These are phyloP conservation scores for Mus spicilegus DNA, from an alignment of 2,113 vertebrate species.

Conservation along the genomic window DNA sequence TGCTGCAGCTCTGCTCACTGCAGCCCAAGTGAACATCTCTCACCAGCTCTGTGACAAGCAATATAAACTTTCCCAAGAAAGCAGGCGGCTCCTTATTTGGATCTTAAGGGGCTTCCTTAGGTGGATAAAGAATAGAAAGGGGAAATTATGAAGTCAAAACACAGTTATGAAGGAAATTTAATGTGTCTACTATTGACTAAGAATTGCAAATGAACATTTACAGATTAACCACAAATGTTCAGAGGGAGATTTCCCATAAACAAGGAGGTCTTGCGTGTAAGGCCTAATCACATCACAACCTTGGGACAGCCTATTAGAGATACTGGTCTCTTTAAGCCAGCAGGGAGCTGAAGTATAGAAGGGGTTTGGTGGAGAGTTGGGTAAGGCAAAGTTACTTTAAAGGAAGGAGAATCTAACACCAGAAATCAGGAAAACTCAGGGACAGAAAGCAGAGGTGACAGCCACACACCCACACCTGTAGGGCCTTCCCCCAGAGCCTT, in stretches of 20 bases:
- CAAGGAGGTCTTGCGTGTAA: background rate
- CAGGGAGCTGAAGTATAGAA: background rate
- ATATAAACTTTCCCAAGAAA: background rate
- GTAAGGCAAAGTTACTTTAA: accelerated
- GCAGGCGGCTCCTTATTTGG: background rate
- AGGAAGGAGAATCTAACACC: background rate
- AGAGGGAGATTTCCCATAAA: background rate
- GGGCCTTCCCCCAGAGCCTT: background rate
- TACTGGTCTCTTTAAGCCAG: background rate
- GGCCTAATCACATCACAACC: background rate
- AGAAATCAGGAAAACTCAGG: background rate
- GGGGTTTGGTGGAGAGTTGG: background rate
- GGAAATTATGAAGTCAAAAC: constrained; percentile 25
- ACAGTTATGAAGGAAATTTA: background rate
- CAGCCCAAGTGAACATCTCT: background rate
- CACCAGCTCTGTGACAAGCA: accelerated
- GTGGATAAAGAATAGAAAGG: background rate
- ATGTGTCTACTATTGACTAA: background rate
- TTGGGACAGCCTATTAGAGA: background rate
- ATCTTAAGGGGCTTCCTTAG: constrained; percentile 20
- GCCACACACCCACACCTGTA: background rate
- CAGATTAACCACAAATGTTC: background rate
- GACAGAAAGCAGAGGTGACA: background rate
- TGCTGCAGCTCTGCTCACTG: background rate
- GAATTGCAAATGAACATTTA: background rate